Evolutionary conservation across 2,113 vertebrate genomes (phyloP).

Genomic region (Nymphicus hollandicus): DNA sequence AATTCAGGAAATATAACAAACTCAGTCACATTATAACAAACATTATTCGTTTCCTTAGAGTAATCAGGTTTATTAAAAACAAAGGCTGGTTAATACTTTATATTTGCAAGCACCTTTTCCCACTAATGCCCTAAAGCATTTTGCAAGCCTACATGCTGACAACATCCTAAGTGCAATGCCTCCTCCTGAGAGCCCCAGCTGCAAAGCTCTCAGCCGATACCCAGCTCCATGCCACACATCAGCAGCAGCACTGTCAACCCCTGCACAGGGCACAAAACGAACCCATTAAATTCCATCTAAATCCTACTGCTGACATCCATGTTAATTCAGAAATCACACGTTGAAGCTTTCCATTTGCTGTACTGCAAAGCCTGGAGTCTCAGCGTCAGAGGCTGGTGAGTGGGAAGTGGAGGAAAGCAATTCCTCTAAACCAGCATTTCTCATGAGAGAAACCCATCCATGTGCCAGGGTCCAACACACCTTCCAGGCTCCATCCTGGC

Average conservation of each 20-base stretch:
- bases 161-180: background rate
- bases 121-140: background rate
- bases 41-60: background rate
- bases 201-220: background rate
- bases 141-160: background rate
- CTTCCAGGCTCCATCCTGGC: background rate
- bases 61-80: background rate
- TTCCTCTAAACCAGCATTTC: fast-evolving
- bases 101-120: background rate
- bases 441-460: background rate
- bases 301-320: background rate
- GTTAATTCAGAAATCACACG: background rate
- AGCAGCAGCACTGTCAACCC: background rate
- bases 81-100: conserved; percentile 6
- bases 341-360: too few relatives aligned
- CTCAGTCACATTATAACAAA: background rate
- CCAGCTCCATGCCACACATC: fast-evolving
- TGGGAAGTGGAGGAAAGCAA: background rate
- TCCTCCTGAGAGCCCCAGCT: background rate
- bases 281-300: background rate
- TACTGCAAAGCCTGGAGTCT: background rate
- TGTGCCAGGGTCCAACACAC: background rate
- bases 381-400: background rate
- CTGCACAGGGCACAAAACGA: fast-evolving
- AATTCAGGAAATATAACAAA: background rate